Conservation (phyloP, 2,797 vertebrate species). For the Pampus argenteus region DNA sequence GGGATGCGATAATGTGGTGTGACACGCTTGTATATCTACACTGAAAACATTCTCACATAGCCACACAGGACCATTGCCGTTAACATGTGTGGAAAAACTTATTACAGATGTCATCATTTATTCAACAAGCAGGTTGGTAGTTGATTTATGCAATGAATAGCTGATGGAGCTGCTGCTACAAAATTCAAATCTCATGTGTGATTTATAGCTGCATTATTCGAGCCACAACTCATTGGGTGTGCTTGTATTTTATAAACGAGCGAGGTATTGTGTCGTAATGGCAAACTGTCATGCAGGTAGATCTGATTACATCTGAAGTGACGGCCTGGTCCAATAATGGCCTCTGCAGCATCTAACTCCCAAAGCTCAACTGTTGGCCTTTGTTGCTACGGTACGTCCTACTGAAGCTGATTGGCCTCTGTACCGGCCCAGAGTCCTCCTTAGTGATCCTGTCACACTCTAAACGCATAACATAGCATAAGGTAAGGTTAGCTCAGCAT, state of each 20-base stretch:
- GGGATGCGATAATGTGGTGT: background rate
- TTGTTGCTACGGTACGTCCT: conserved; percentile 44
- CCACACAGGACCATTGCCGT: conserved; percentile 32
- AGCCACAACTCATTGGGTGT: conserved; percentile 41
- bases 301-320: conserved; percentile 65
- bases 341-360: conserved; percentile 47
- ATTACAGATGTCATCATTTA: conserved; percentile 75
- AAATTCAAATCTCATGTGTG: conserved; percentile 62
- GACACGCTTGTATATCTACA: conserved; percentile 21
- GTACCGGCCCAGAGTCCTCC: conserved; percentile 38
- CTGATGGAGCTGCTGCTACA: conserved; percentile 72
- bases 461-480: conserved; percentile 24
- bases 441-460: conserved; percentile 30
- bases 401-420: conserved; percentile 53
- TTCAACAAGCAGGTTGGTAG: conserved; percentile 76
- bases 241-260: conserved; percentile 42
- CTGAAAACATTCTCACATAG: conserved; percentile 29
- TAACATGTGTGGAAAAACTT: conserved; percentile 61
- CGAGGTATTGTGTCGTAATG: conserved; percentile 40
- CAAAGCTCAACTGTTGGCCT: conserved; percentile 36
- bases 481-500: background rate
- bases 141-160: conserved; percentile 79
- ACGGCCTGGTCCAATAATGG: conserved; percentile 50
- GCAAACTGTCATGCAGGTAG: conserved; percentile 62
- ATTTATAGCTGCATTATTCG: conserved; percentile 64